phyloP scores from a whole-genome alignment of 2,888 invertebrate genomes.

The Agriotes lineatus region DNA sequence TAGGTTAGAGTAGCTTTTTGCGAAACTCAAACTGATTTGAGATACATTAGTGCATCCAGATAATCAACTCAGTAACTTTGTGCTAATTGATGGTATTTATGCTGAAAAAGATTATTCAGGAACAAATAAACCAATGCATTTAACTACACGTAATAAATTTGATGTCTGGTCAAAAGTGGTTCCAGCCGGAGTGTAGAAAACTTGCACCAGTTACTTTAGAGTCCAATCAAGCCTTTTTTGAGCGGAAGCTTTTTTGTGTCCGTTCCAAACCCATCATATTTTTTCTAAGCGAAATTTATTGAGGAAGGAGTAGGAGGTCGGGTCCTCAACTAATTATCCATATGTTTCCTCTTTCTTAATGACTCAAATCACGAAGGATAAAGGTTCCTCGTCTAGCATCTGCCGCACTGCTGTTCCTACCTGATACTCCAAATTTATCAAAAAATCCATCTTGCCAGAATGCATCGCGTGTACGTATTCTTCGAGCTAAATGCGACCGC shows the following conservation, averaged over 20 bases:
- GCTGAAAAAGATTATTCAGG: too few species aligned
- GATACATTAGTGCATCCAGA: too few species aligned
- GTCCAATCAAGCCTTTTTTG: neutral
- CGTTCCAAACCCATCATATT: neutral
- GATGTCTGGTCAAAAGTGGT: too few species aligned
- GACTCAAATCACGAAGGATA: slow-evolving; percentile 40
- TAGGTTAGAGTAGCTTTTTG: too few species aligned
- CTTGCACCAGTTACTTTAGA: neutral
- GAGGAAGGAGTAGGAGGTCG: neutral
- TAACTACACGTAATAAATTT: too few species aligned
- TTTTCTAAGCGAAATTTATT: slow-evolving; percentile 2
- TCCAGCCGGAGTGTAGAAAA: too few species aligned
- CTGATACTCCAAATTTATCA: slow-evolving; percentile 33
- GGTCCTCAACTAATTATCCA: slow-evolving; percentile 36
- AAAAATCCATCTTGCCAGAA: slow-evolving; percentile 20
- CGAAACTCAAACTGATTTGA: too few species aligned
- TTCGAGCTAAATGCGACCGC: slow-evolving; percentile 4
- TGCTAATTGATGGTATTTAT: too few species aligned
- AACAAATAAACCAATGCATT: too few species aligned
- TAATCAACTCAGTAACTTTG: too few species aligned
- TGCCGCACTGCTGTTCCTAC: slow-evolving; percentile 34
- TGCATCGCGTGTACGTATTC: slow-evolving; percentile 14
- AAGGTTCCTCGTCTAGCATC: slow-evolving; percentile 34
- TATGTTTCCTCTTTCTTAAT: slow-evolving; percentile 46
- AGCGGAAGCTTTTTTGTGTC: neutral